Evolutionary conservation across 2,888 invertebrate genomes (phyloP).

Genomic region (Drosophila gaucha): DNA sequence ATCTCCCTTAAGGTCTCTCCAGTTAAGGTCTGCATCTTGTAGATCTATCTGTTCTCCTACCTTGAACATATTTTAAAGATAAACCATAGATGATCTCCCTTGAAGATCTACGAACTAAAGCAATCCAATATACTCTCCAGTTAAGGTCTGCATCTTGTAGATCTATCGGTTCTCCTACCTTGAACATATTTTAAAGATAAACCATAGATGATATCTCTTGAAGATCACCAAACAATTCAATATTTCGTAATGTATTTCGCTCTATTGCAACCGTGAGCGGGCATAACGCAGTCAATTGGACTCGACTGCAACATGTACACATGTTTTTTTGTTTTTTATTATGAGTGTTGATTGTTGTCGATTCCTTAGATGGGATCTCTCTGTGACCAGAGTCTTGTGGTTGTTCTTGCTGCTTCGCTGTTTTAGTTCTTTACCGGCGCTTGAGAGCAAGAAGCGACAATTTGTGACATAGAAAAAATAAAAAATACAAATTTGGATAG

Average conservation of each 20-base stretch:
- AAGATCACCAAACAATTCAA: neutral
- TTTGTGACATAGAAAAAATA: constrained; percentile 15
- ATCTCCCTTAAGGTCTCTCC: too few species aligned
- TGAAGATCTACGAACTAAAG: too few species aligned
- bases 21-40: too few species aligned
- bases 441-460: constrained; percentile 53
- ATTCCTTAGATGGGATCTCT: constrained; percentile 37
- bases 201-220: neutral
- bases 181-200: neutral
- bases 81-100: too few species aligned
- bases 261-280: too few species aligned
- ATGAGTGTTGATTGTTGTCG: constrained; percentile 24
- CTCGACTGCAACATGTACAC: neutral
- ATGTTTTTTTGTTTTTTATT: neutral
- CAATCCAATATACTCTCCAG: too few species aligned
- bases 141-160: too few species aligned
- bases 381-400: constrained; percentile 61
- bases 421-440: constrained; percentile 71
- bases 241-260: too few species aligned
- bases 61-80: too few species aligned
- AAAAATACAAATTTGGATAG: constrained; percentile 8
- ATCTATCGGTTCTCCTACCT: too few species aligned
- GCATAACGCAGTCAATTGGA: neutral
- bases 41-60: too few species aligned
- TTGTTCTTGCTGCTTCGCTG: constrained; percentile 57